Conservation (phyloP, 2,797 vertebrate genomes). For the Pangasius djambal region DNA sequence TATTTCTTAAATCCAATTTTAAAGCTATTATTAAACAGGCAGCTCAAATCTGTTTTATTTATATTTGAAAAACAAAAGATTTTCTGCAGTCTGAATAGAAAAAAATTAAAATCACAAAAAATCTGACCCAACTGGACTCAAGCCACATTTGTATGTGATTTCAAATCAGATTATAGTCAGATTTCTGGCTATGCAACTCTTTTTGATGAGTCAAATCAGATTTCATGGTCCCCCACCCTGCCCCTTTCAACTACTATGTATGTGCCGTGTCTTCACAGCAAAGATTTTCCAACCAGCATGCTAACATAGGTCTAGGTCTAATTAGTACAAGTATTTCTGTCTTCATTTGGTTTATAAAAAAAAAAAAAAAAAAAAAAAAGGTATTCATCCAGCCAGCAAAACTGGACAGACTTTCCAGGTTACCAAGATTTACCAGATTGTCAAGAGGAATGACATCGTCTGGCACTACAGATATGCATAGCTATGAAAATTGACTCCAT, state of each 20-base stretch:
- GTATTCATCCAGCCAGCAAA: not conserved
- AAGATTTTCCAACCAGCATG: not conserved
- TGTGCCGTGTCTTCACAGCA: not conserved
- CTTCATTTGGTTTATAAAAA: not conserved
- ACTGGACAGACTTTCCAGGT: not conserved
- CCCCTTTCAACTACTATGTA: not conserved
- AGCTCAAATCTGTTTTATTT: not conserved
- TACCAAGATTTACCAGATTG: not conserved
- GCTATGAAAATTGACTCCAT: not conserved
- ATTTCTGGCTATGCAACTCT: not conserved
- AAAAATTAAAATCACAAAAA: not conserved
- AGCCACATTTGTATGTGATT: not conserved
- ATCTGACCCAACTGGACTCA: not conserved
- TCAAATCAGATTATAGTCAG: not conserved
- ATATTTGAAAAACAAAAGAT: not conserved
- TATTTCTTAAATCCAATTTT: not conserved
- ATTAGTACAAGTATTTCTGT: not conserved
- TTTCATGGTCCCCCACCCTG: not conserved
- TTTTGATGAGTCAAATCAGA: not conserved
- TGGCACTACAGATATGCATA: not conserved
- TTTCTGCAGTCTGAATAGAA: not conserved
- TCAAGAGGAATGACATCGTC: not conserved
- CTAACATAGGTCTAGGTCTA: too few relatives aligned
- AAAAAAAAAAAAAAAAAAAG: not conserved
- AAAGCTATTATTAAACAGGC: not conserved